Evolutionary conservation across 2,113 vertebrate species (phyloP).

Genomic region (Gavialis gangeticus): DNA sequence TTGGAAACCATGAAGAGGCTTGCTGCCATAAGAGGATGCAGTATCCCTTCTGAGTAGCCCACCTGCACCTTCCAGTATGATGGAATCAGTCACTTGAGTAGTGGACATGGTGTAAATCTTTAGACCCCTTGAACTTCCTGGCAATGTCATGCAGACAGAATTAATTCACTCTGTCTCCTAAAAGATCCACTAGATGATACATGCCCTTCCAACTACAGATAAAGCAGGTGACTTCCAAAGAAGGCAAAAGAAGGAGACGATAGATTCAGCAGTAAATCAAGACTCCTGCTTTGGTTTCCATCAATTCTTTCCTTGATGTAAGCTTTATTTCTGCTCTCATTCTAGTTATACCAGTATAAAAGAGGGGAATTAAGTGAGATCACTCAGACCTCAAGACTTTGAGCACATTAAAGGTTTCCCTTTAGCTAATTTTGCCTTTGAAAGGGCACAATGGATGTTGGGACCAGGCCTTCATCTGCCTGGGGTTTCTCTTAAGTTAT

Average conservation of each 20-base stretch:
- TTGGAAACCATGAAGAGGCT: too few relatives aligned
- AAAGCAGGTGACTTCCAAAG: conserved; percentile 39
- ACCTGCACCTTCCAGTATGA: not conserved
- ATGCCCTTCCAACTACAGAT: conserved; percentile 63
- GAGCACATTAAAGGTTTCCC: too few relatives aligned
- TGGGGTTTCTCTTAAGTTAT: too few relatives aligned
- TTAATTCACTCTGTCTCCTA: conserved; percentile 63
- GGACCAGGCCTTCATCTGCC: too few relatives aligned
- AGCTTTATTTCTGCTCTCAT: not conserved
- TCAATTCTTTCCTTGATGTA: not conserved
- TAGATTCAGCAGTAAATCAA: conserved; percentile 66
- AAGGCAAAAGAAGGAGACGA: conserved; percentile 16
- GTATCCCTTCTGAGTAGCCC: conserved; percentile 1
- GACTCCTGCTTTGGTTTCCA: conserved; percentile 35
- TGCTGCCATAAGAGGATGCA: not conserved
- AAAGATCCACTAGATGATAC: conserved; percentile 39
- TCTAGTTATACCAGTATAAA: not conserved
- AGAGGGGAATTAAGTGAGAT: too few relatives aligned
- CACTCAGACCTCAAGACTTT: too few relatives aligned
- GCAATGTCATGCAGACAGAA: not conserved
- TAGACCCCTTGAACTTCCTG: conserved; percentile 13
- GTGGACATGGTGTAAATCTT: not conserved
- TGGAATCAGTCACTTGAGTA: not conserved
- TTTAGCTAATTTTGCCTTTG: too few relatives aligned
- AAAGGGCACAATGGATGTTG: too few relatives aligned